phyloP scores from a whole-genome alignment of 2,797 vertebrate species.

The Hippocampus kuda region DNA sequence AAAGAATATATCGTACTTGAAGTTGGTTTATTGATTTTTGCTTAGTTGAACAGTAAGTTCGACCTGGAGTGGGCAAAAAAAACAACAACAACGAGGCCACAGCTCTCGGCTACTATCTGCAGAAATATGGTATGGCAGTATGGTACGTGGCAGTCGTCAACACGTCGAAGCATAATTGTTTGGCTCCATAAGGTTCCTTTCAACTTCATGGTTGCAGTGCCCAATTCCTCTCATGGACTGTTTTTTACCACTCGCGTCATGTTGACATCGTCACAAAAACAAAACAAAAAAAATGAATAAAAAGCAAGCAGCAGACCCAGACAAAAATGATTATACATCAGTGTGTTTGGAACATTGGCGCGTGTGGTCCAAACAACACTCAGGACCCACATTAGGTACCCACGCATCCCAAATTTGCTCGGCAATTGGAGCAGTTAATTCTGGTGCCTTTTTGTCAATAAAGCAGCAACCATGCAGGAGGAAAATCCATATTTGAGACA shows the following conservation, averaged over 20 bases:
- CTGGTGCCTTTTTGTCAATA: neutral
- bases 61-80: no score
- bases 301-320: constrained; percentile 32
- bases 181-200: neutral
- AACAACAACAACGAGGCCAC: no score
- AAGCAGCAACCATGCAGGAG: neutral
- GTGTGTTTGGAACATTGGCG: neutral
- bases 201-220: neutral
- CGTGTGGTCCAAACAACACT: neutral
- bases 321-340: constrained; percentile 10
- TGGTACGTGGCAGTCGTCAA: neutral
- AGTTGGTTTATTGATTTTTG: no score
- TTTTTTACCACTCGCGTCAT: constrained; percentile 37
- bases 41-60: no score
- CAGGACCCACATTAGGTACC: neutral
- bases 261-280: constrained; percentile 37
- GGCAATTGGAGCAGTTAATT: neutral
- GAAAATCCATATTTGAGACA: neutral
- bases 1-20: no score
- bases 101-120: no score
- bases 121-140: neutral
- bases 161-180: neutral
- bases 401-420: constrained; percentile 7
- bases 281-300: constrained; percentile 39
- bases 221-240: constrained; percentile 27